Evolutionary conservation across 2,113 vertebrate species (phyloP).

Genomic region (Rhipidura dahli): DNA sequence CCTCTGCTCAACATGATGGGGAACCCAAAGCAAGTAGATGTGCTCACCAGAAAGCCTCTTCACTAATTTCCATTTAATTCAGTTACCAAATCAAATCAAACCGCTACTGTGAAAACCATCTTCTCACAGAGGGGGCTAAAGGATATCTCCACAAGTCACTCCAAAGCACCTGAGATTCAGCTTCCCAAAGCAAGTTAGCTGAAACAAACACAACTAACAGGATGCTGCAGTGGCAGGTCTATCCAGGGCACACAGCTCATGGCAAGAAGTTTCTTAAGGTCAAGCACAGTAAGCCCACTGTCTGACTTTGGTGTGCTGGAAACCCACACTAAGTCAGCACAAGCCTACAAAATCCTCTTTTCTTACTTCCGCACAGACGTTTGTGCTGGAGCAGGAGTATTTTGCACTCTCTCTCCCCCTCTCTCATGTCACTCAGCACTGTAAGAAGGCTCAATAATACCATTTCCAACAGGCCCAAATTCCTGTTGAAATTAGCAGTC

Average conservation of each 20-base stretch:
- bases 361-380: constrained; percentile 1
- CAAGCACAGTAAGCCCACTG: constrained; percentile 28
- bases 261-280: constrained; percentile 53
- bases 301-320: constrained; percentile 20
- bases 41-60: not conserved
- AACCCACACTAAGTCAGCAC: constrained; percentile 46
- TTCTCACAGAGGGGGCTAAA: not conserved
- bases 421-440: not conserved
- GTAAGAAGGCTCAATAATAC: not conserved
- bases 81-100: constrained; percentile 40
- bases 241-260: not conserved
- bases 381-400: not conserved
- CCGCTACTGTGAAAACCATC: not conserved
- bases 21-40: not conserved
- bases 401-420: not conserved
- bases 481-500: not conserved
- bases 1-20: not conserved
- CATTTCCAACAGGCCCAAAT: not conserved
- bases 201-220: not conserved
- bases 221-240: not conserved
- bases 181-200: not conserved
- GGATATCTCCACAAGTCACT: not conserved
- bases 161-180: not conserved
- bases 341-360: constrained; percentile 63
- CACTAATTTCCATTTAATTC: not conserved